Evolutionary conservation across 2,888 invertebrate species (phyloP), one percentile per base, ranked within the genome.

Genomic region (Drosophila mettleri): DNA sequence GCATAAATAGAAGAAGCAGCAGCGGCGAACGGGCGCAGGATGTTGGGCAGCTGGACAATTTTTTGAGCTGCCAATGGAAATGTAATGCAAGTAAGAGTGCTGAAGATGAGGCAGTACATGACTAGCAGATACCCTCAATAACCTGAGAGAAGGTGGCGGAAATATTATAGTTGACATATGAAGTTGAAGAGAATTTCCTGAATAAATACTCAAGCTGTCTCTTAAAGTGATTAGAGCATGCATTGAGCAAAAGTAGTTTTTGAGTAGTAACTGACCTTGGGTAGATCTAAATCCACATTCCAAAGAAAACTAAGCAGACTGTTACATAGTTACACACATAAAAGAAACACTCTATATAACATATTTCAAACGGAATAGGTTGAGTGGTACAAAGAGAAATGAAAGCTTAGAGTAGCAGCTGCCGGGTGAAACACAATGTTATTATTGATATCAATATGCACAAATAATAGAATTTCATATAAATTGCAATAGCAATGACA

Each of bases 401-500:
- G 9, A 8, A 20, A 7, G 7, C 16, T 8, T 38, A 52, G n/a
- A 55, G 67, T 39, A 63, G 63, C 79, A 71, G 79, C 85, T 81
- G 85, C 69, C 69, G 51, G 67, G 60, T 45, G 53, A 36, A 69
- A 46, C 55, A 77, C 64, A 78, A 59, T 69, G 60, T 73, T 77
- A 76, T 78, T 80, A 57, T 74, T 64, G 74, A 61, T 61, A 74
- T 61, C 53, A 62, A 58, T 58, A 70, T 57, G 54, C 52, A 48
- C 31, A 27, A 51, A 71, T 43, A 48, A 36, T 43, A 41, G 39
- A 57, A 53, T 53, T 46, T 53, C 45, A 62, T 61, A 14, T 27
- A 39, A 49, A 58, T 53, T 68, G 31, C 33, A 62, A 9, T 12
- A 6, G 16, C 34, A 59, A 54, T 33, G 46, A 41, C 31, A 60